A percentile compares a stretch with the other conserved stretches of the same genome.
These are phyloP conservation scores for Neolamprologus cancellatus DNA, from an alignment of 2,113 vertebrate species.

Conservation along the genomic window DNA sequence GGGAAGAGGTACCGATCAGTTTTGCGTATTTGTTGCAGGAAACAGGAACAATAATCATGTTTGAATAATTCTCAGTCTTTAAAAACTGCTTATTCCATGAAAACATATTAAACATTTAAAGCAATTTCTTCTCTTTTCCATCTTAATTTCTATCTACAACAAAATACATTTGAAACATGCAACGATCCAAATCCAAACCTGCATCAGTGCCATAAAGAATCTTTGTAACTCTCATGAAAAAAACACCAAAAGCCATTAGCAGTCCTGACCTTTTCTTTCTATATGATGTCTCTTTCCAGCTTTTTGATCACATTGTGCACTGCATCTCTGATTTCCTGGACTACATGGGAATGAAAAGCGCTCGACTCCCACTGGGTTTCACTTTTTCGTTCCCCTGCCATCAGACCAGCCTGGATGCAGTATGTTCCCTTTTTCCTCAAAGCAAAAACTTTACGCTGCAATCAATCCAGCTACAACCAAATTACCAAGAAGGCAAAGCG, in stretches of 20 bases:
- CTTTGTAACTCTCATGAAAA: neutral
- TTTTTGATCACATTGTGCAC: slow-evolving; percentile 96
- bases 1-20: slow-evolving; percentile 80
- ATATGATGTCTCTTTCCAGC: slow-evolving; percentile 61
- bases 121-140: neutral
- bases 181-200: neutral
- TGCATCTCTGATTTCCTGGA: slow-evolving; percentile 99
- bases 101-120: neutral
- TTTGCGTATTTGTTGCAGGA: neutral
- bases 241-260: neutral
- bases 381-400: slow-evolving; percentile 97
- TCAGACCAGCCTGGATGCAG: slow-evolving; percentile 91
- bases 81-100: neutral
- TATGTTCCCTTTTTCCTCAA: slow-evolving; percentile 55
- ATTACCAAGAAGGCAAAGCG: neutral
- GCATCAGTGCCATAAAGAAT: neutral
- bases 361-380: slow-evolving; percentile 91
- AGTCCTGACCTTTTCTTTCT: neutral
- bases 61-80: neutral
- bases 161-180: neutral
- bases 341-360: slow-evolving; percentile 98
- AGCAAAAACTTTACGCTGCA: neutral
- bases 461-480: neutral
- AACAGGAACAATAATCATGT: too few relatives aligned
- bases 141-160: neutral